Evolutionary conservation across 2,888 invertebrate species (phyloP), one percentile per base, ranked within the genome.

Genomic region (Callyntrura sp.): DNA sequence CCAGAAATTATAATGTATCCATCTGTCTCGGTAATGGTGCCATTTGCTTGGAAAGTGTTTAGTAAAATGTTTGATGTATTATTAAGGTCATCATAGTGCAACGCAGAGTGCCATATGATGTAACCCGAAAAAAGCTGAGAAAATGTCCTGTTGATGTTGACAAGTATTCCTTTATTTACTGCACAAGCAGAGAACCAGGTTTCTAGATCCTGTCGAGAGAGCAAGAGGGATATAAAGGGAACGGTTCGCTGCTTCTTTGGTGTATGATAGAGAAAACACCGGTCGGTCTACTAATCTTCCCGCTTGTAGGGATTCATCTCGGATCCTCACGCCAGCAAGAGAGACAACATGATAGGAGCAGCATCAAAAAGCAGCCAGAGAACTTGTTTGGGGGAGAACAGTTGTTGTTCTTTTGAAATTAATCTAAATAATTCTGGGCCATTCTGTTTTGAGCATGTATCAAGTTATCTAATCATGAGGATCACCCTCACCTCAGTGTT

Each of bases 21-120:
- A 20, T 73, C 12, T 73, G 14, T 12, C 70, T 78, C 6, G 9
- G 51, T 11, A 51, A 51, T 35, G 2, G 20, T 60, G 55, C 28
- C 23, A 35, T 68, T 20, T 51, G 45, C 48, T 43, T 14, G 57
- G 28, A 73, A 76, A 88, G 88, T 83, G 83, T 62, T 48, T 82
- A 82, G 73, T 88, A 88, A 88, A 88, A 48, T 60, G 82, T 73
- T n/a, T 88, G 76, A 88, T 88, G 25, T 88, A 88, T 88, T 82
- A 88, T 88, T 88, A 83, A 88, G 73, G 88, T 82, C 82, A 88
- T 88, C 88, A 62, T 55, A 28, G 48, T 43, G 51, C 70, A 70
- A 60, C 35, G 35, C 11, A 4, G 43, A 28, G 81, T 51, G 43
- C 45, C 48, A 51, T 81, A 76, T 51, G 45, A 57, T 79, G 79